Base-by-base conservation (phyloP, 2,797 vertebrate species). In the Philypnodon macrostomus region DNA sequence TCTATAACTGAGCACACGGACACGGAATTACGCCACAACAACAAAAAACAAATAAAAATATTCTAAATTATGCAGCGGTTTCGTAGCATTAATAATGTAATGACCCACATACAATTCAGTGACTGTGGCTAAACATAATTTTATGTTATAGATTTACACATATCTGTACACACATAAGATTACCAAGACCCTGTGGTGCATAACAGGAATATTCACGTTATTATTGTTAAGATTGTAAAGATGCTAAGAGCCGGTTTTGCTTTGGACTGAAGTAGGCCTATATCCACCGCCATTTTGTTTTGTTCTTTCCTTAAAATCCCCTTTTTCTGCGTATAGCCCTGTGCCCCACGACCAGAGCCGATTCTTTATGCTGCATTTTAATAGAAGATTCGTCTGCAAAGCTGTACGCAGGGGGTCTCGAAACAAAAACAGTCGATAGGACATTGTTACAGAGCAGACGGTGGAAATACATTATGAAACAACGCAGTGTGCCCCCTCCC, bases 221-320 rank as follows among this genome's bases (percentile, higher is more conserved):
- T 41, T 0, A 36, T 16, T n/a, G 7, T 13, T 41, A 41, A 4
- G 8, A 7, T 5, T 1, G 7, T 2, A 8, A 1, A 1, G 48
- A 1, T 27, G 40, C 26, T 46, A 24, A 16, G 12, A 24, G 13
- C 31, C 46, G 47, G 30, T 45, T 5, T 45, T 5, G 17, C 7
- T 50, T n/a, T 12, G 17, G 42, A 53, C 26, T 63, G 29, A 36
- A 70, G 40, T 23, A 65, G 86, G 82, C 85, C 85, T 64, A 40
- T 52, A 52, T 65, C 45, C 77, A 67, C 75, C 90, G 90, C 90
- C 90, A 92, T 92, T 92, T 92, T 92, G 90, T 92, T 89, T 89
- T 84, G 85, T 89, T 87, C 83, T 80, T 63, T 49, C 39, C 65
- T 73, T 82, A 74, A 77, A 80, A 82, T 47, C 8, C 16, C 7